Conservation (phyloP, 2,888 invertebrate species). For the Dermolepida albohirtum region DNA sequence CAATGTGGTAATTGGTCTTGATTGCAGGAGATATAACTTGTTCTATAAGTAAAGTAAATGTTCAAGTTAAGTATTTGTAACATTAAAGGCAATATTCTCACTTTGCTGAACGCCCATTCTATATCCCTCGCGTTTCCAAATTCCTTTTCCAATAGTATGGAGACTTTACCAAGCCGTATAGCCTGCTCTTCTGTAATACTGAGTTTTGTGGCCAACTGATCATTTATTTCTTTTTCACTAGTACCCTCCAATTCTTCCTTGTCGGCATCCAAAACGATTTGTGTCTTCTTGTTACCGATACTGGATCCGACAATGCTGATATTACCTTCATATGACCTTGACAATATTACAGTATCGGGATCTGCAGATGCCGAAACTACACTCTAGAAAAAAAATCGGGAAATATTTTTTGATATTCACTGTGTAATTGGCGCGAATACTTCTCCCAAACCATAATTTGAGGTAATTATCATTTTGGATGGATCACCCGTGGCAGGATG, state of each 20-base stretch:
- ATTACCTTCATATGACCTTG: conserved; percentile 66
- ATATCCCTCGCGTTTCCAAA: conserved; percentile 82
- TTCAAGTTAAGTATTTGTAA: not conserved
- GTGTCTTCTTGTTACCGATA: conserved; percentile 70
- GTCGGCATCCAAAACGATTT: conserved; percentile 63
- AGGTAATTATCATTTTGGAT: conserved; percentile 76
- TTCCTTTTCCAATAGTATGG: conserved; percentile 72
- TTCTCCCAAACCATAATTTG: conserved; percentile 87
- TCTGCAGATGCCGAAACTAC: conserved; percentile 84
- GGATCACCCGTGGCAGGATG: conserved; percentile 82
- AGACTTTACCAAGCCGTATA: conserved; percentile 70
- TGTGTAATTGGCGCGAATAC: conserved; percentile 61
- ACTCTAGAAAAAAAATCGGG: conserved; percentile 67
- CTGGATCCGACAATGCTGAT: conserved; percentile 65
- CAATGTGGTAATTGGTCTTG: conserved; percentile 80
- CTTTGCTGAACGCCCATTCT: conserved; percentile 81
- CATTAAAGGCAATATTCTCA: conserved; percentile 51
- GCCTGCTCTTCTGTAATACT: conserved; percentile 71
- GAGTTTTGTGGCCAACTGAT: conserved; percentile 61
- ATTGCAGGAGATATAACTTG: conserved; percentile 76
- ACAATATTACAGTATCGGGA: conserved; percentile 78
- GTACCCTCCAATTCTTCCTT: conserved; percentile 57
- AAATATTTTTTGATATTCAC: not conserved
- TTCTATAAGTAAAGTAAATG: conserved; percentile 61
- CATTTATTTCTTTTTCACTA: conserved; percentile 52